Evolutionary conservation across 92 coral and sea anemone genomes (phyloP).

Genomic region (Epizoanthus rinbou): DNA sequence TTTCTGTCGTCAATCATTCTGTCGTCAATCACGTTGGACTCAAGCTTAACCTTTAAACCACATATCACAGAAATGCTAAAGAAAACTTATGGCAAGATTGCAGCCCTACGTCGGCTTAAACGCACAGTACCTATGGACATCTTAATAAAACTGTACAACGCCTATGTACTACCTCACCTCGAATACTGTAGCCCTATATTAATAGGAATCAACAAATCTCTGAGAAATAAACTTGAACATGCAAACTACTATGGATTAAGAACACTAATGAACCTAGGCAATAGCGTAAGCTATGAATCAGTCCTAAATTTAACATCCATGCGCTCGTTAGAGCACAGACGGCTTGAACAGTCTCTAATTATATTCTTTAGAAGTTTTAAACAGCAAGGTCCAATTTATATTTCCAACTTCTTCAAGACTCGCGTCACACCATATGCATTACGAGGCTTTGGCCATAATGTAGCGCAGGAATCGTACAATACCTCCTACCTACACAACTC

Average conservation of each 20-base stretch:
- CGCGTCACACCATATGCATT: slow-evolving; percentile 35
- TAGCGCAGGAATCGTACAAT: slow-evolving; percentile 44
- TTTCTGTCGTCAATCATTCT: too few relatives aligned
- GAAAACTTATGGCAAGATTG: slow-evolving; percentile 49
- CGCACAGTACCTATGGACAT: not conserved
- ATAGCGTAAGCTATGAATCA: slow-evolving; percentile 24
- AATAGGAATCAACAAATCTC: slow-evolving; percentile 25
- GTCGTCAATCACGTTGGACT: too few relatives aligned
- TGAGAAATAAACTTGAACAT: slow-evolving; percentile 26
- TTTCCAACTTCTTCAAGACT: slow-evolving; percentile 29
- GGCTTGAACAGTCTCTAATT: slow-evolving; percentile 25
- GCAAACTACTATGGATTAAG: slow-evolving; percentile 41
- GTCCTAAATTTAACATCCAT: not conserved
- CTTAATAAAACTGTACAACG: slow-evolving; percentile 25
- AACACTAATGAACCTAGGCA: slow-evolving; percentile 28
- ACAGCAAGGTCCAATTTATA: too few relatives aligned
- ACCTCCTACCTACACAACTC: slow-evolving; percentile 22
- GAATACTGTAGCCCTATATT: slow-evolving; percentile 50
- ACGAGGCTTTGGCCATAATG: slow-evolving; percentile 40
- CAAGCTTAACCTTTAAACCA: too few relatives aligned
- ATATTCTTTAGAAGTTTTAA: slow-evolving; percentile 32
- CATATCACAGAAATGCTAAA: slow-evolving; percentile 38
- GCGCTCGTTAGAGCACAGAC: slow-evolving; percentile 35
- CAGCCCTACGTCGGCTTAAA: slow-evolving; percentile 31
- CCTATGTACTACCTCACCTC: slow-evolving; percentile 39